Evolutionary conservation across 1,140 invertebrate genomes (phyloP).

Genomic region (Phortica variegata): DNA sequence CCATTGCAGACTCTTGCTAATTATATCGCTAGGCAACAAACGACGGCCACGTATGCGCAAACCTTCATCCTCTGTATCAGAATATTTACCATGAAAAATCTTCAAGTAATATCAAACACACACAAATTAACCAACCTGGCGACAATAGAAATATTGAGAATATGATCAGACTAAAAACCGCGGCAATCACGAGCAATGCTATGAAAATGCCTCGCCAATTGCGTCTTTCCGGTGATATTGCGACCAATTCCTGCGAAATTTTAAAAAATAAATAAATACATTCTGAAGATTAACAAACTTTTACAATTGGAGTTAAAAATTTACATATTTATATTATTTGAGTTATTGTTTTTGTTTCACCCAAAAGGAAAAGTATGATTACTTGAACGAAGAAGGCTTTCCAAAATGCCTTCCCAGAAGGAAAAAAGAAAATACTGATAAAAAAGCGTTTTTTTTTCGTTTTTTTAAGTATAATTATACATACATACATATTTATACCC

Average conservation of each 20-base stretch:
- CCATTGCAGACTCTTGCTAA: conserved; percentile 64
- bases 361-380: too few relatives aligned
- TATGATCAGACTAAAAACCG: conserved; percentile 81
- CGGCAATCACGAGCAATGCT: conserved; percentile 81
- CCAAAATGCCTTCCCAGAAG: too few relatives aligned
- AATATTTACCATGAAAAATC: conserved; percentile 1
- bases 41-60: conserved; percentile 67
- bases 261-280: conserved; percentile 8
- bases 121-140: conserved; percentile 61
- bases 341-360: too few relatives aligned
- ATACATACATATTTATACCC: too few relatives aligned
- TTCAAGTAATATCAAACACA: background rate
- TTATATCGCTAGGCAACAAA: conserved; percentile 68
- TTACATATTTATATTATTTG: too few relatives aligned
- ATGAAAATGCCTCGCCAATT: conserved; percentile 92
- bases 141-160: conserved; percentile 84
- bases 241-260: conserved; percentile 75
- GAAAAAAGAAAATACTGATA: too few relatives aligned
- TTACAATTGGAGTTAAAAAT: too few relatives aligned
- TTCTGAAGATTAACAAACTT: too few relatives aligned
- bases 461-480: too few relatives aligned
- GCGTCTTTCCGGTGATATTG: conserved; percentile 74
- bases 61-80: conserved; percentile 68
- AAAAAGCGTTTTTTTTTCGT: too few relatives aligned
- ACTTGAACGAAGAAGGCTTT: too few relatives aligned